Percentiles rank a stretch among this genome's conserved stretches.
These are phyloP conservation scores for Gnathonemus longibarbis DNA, from an alignment of 2,113 vertebrate genomes.

Conservation along the genomic window DNA sequence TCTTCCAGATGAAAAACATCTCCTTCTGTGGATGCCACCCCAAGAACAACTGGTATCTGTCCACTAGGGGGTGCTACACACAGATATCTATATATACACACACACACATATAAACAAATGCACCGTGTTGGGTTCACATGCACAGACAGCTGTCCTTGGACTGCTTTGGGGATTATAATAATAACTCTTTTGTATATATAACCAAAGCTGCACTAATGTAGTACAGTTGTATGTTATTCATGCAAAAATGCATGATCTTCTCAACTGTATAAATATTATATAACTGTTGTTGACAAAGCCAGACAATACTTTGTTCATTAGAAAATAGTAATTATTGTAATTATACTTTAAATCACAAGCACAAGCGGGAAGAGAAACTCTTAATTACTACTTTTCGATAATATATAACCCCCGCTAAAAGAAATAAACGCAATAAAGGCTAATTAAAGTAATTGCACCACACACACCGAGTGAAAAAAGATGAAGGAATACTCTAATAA, in stretches of 20 bases:
- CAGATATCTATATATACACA: background rate
- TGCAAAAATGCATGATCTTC: background rate
- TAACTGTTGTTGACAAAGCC: background rate
- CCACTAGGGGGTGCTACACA: background rate
- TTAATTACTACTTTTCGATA: background rate
- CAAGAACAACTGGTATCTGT: constrained; percentile 84
- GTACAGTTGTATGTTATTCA: background rate
- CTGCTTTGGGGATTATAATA: background rate
- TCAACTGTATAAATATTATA: background rate
- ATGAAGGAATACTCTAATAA: background rate
- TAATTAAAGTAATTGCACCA: background rate
- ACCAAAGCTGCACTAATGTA: background rate
- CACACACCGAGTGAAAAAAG: background rate
- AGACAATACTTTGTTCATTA: background rate
- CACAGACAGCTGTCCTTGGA: background rate
- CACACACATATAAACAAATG: background rate
- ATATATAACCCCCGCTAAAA: background rate
- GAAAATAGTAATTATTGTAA: background rate
- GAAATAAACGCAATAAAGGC: background rate
- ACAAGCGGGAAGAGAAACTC: background rate
- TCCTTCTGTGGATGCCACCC: constrained; percentile 94
- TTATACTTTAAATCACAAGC: background rate
- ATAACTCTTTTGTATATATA: background rate
- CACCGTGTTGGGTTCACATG: background rate
- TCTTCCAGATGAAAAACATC: constrained; percentile 99